Conservation (phyloP, 2,888 invertebrate genomes). For the Hypselothyrea guttata region DNA sequence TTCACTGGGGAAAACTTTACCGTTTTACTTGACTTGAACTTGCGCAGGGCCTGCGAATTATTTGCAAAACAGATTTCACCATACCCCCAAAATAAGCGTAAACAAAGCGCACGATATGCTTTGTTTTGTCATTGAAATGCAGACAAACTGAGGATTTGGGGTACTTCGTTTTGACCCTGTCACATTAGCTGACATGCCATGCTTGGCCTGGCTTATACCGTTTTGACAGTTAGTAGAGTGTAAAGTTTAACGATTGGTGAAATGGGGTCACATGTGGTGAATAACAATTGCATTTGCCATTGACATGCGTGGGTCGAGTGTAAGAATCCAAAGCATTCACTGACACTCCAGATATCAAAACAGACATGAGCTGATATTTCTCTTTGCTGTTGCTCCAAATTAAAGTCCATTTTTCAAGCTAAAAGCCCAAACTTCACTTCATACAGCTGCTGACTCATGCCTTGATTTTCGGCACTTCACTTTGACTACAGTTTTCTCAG, state of each 20-base stretch:
- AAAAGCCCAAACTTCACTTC: too few species aligned
- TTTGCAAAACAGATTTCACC: slow-evolving; percentile 64
- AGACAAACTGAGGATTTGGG: slow-evolving; percentile 29
- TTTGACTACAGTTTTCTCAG: slow-evolving; percentile 1
- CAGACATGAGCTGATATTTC: slow-evolving; percentile 4
- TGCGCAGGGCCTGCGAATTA: slow-evolving; percentile 30
- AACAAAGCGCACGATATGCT: slow-evolving; percentile 11
- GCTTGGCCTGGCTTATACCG: slow-evolving; percentile 43
- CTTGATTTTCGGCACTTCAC: background rate
- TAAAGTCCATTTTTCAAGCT: background rate
- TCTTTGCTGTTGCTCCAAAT: slow-evolving; percentile 34
- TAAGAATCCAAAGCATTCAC: slow-evolving; percentile 10
- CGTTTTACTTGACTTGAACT: slow-evolving; percentile 43
- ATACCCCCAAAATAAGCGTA: slow-evolving; percentile 27
- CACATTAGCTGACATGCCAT: slow-evolving; percentile 58
- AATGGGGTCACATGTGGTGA: slow-evolving; percentile 60
- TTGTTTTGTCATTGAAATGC: slow-evolving; percentile 57
- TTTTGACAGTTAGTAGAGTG: slow-evolving; percentile 71
- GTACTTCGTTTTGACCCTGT: slow-evolving; percentile 63
- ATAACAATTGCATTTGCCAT: slow-evolving; percentile 5
- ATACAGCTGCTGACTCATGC: slow-evolving; percentile 41
- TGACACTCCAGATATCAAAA: slow-evolving; percentile 1
- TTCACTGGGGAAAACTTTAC: slow-evolving; percentile 35
- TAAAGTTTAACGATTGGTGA: slow-evolving; percentile 75
- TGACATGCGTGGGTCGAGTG: slow-evolving; percentile 21